A percentile compares a stretch with the other conserved stretches of the same genome.
Conservation (phyloP, 2,888 invertebrate species). For the Dexiosoma caninum region DNA sequence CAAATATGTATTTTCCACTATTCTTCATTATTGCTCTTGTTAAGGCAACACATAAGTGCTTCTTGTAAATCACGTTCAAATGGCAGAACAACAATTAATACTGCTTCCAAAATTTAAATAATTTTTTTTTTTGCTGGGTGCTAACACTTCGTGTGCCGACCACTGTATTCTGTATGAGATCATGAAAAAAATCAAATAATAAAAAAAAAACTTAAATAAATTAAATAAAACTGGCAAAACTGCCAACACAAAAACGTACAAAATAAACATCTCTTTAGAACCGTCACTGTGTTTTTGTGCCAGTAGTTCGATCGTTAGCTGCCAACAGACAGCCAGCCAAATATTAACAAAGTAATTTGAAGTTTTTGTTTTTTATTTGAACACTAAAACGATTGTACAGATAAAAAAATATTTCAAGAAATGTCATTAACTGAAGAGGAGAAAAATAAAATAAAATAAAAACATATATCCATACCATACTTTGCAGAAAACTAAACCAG, state of each 20-base stretch:
- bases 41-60: too few species aligned
- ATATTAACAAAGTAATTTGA: constrained; percentile 14
- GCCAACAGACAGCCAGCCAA: constrained; percentile 4
- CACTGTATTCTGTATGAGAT: too few species aligned
- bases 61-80: too few species aligned
- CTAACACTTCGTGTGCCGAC: too few species aligned
- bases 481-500: not conserved
- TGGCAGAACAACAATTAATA: too few species aligned
- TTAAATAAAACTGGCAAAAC: constrained; percentile 35
- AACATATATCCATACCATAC: too few species aligned
- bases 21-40: too few species aligned
- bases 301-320: constrained; percentile 32
- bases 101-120: too few species aligned
- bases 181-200: not conserved
- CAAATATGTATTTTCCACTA: too few species aligned
- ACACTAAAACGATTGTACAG: constrained; percentile 23
- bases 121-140: too few species aligned
- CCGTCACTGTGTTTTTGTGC: constrained; percentile 48
- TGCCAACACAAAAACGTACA: constrained; percentile 20
- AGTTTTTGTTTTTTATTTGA: not conserved
- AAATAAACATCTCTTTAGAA: constrained; percentile 34
- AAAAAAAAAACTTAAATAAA: not conserved
- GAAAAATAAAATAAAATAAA: too few species aligned
- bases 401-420: not conserved
- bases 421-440: not conserved